Evolutionary conservation across 1,140 invertebrate genomes (phyloP), one percentile per base, ranked within the genome.

Genomic region (Diorhabda elongata): DNA sequence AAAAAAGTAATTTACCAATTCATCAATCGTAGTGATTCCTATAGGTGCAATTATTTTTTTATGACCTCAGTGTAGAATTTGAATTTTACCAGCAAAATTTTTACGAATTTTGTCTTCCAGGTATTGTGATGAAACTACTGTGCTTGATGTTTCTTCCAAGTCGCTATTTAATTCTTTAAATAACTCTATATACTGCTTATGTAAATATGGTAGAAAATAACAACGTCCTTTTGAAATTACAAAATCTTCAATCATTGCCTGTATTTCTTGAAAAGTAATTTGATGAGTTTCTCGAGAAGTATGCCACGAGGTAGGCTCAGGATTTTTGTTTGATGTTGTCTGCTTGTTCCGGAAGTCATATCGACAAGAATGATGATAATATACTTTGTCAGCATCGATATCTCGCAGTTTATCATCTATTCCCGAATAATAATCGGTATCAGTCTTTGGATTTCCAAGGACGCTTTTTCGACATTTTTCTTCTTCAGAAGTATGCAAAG

Each of bases 241-340:
- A 66, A 61, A 61, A 9, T 66, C 65, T 66, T 67, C 58, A 8
- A 61, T 67, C 57, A 61, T 45, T 4, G 8, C 6, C 61, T 42
- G 44, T 9, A 67, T 67, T 67, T 67, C 66, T 60, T 67, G 44
- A 63, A 58, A 67, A 61, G 61, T 59, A 47, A 59, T 67, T 61
- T 67, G 44, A 67, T 67, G 60, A 3, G 61, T 44, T 63, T 67
- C 66, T 63, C 66, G 66, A 42, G 66, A 67, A 44, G 61, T 63
- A 45, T 67, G 66, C 66, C 66, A 67, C 61, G 66, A 61, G 3
- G 66, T 67, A 67, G 58, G 66, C 41, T 61, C 66, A 43, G 66
- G 60, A 67, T 59, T 61, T 67, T 67, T 67, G 9, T 61, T 52
- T 4, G 61, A 45, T 67, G 66, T 57, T 67, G 4, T 60, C 52